A percentile compares a stretch with the other conserved stretches of the same genome.
phyloP scores from a whole-genome alignment of 2,797 vertebrate species.

The Artibeus jamaicensis region DNA sequence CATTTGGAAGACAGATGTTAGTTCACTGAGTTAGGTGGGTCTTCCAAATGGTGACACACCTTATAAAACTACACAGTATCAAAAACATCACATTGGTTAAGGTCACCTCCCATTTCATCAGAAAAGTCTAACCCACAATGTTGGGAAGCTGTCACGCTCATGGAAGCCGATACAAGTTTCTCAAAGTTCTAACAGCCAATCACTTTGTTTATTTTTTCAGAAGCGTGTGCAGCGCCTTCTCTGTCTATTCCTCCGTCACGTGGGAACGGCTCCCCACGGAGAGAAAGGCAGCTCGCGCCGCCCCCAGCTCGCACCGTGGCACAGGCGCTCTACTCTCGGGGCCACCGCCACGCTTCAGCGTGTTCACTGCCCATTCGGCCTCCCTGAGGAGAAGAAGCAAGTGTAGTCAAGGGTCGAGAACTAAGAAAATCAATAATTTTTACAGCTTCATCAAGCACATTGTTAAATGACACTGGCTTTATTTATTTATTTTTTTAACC shows the following conservation, averaged over 20 bases:
- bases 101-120: neutral
- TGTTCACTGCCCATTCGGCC: neutral
- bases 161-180: neutral
- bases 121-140: neutral
- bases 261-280: neutral
- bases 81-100: neutral
- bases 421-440: neutral
- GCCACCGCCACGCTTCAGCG: neutral
- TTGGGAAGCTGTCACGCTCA: neutral
- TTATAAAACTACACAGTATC: neutral
- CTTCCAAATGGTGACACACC: neutral
- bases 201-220: neutral
- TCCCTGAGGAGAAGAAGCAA: neutral
- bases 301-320: rapidly evolving
- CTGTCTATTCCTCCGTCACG: neutral
- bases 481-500: neutral
- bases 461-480: neutral
- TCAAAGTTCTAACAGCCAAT: neutral
- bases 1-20: neutral
- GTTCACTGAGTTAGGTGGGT: neutral
- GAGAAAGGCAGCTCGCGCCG: neutral
- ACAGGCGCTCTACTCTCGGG: neutral
- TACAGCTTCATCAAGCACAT: neutral
- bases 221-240: neutral
- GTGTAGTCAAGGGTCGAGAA: neutral